These are phyloP conservation scores for Zaprionus tsacasi DNA, from an alignment of 1,140 invertebrate species.

Conservation along the genomic window DNA sequence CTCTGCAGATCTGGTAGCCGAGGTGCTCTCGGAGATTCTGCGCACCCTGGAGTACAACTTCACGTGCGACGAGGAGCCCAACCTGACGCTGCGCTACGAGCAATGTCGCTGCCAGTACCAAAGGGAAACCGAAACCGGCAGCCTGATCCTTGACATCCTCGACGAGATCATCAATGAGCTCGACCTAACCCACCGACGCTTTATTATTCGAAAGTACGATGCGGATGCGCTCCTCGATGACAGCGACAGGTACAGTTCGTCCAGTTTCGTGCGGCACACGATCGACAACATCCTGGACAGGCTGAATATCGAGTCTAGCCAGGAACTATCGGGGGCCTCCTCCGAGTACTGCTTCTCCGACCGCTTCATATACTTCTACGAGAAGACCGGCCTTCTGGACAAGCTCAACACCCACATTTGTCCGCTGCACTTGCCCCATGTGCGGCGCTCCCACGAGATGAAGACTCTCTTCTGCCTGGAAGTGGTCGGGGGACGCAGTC, in stretches of 20 bases:
- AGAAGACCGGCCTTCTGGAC: constrained; percentile 52
- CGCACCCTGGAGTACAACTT: constrained; percentile 66
- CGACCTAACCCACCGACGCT: constrained; percentile 56
- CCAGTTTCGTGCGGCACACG: constrained; percentile 53
- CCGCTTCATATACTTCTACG: constrained; percentile 68
- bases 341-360: constrained; percentile 66
- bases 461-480: constrained; percentile 53
- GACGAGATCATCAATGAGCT: constrained; percentile 72
- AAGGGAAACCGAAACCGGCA: constrained; percentile 26
- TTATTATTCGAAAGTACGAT: constrained; percentile 17
- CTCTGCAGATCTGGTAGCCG: constrained; percentile 39
- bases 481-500: constrained; percentile 57
- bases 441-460: constrained; percentile 50
- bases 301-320: constrained; percentile 68
- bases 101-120: constrained; percentile 60
- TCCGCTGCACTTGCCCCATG: constrained; percentile 60
- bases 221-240: neutral
- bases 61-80: constrained; percentile 57
- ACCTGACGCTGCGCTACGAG: constrained; percentile 67
- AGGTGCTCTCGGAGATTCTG: constrained; percentile 67
- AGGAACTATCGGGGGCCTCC: constrained; percentile 54
- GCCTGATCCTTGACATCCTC: constrained; percentile 54
- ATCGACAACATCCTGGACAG: constrained; percentile 52
- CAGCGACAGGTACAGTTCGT: constrained; percentile 32
- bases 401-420: constrained; percentile 23